These are phyloP conservation scores for Tethea ocularis DNA, from an alignment of 2,888 invertebrate genomes.

Conservation along the genomic window DNA sequence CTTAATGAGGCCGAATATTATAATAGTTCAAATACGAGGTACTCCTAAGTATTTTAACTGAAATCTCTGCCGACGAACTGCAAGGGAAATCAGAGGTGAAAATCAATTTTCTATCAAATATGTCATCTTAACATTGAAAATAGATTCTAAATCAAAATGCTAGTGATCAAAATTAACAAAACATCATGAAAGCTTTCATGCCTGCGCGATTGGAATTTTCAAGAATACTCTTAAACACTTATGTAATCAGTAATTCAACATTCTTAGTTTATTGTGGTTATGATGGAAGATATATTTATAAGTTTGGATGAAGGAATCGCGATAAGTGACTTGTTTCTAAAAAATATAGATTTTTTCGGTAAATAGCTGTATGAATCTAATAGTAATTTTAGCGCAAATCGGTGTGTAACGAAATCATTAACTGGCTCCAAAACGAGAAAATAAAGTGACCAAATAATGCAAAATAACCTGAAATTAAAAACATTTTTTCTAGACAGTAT, in stretches of 20 bases:
- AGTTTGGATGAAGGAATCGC: background rate
- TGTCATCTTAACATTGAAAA: background rate
- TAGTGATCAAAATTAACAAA: too few species aligned
- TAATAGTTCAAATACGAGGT: too few species aligned
- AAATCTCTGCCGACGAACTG: background rate
- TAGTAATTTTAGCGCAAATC: background rate
- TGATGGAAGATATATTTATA: background rate
- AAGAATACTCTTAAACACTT: background rate
- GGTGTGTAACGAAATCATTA: background rate
- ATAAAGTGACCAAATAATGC: slow-evolving; percentile 3
- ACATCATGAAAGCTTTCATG: background rate
- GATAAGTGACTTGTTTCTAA: background rate
- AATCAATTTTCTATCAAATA: background rate
- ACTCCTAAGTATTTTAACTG: too few species aligned
- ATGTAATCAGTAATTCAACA: background rate
- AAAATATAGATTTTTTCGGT: background rate
- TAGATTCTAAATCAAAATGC: too few species aligned
- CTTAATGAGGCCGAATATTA: background rate
- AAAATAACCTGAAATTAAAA: slow-evolving; percentile 53
- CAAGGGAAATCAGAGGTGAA: background rate
- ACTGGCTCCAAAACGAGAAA: background rate
- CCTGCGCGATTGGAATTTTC: background rate
- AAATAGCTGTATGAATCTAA: background rate
- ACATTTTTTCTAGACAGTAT: slow-evolving; percentile 44
- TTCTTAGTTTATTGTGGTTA: background rate